Percentiles rank a stretch among this genome's conserved stretches.
phyloP scores from a whole-genome alignment of 2,113 vertebrate species.

The Rattus norvegicus region GRCr8 NC_086022.1:69557501-69558000 shows the following conservation, averaged over 20 bases:
- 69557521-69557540: neutral
- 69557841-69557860: neutral
- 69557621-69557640: too few relatives aligned
- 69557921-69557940: neutral
- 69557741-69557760: neutral
- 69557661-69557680: neutral
- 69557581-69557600: neutral
- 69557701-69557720: neutral
- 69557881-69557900: neutral
- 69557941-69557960: neutral
- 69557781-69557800: neutral
- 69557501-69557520: neutral
- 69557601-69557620: neutral
- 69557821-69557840: neutral
- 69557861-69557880: neutral
- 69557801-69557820: neutral
- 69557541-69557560: neutral
- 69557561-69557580: neutral
- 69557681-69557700: neutral
- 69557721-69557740: neutral
- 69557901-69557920: neutral
- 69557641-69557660: neutral
- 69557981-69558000: neutral
- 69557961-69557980: neutral
- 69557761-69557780: neutral